Conservation (phyloP, 2,113 vertebrate species). For the Colinus virginianus region DNA sequence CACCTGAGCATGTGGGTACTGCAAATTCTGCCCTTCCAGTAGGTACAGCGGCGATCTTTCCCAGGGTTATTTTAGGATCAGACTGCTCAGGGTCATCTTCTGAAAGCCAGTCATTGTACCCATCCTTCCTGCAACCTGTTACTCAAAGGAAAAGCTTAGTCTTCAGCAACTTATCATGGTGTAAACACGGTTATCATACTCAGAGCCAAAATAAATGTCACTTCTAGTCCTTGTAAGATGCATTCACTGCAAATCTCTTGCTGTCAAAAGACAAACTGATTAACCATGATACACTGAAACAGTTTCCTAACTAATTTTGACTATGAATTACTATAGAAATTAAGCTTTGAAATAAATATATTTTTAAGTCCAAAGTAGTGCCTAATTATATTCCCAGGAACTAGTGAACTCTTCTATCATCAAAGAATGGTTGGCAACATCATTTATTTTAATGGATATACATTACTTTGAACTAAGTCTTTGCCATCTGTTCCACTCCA, state of each 20-base stretch:
- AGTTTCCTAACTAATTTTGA: constrained; percentile 18
- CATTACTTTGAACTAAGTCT: constrained; percentile 68
- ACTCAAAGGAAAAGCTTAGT: neutral
- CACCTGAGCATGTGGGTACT: neutral
- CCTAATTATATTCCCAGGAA: constrained; percentile 45
- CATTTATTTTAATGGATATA: constrained; percentile 71
- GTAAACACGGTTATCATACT: neutral
- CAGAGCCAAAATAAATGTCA: neutral
- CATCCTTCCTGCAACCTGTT: neutral
- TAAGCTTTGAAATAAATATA: constrained; percentile 37
- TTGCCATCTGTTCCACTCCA: constrained; percentile 70
- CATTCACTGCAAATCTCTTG: neutral
- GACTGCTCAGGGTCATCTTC: neutral
- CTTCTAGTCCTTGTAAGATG: neutral
- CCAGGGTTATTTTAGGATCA: neutral
- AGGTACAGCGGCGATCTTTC: constrained; percentile 2
- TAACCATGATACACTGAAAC: constrained; percentile 11
- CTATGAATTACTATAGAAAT: constrained; percentile 36
- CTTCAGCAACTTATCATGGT: neutral
- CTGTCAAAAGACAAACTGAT: neutral
- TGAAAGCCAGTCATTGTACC: neutral
- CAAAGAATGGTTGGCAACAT: constrained; percentile 59
- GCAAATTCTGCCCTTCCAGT: neutral
- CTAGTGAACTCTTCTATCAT: constrained; percentile 28
- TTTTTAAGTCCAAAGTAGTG: neutral